Evolutionary conservation across 2,888 invertebrate genomes (phyloP).

Genomic region (Athalia rosae): DNA sequence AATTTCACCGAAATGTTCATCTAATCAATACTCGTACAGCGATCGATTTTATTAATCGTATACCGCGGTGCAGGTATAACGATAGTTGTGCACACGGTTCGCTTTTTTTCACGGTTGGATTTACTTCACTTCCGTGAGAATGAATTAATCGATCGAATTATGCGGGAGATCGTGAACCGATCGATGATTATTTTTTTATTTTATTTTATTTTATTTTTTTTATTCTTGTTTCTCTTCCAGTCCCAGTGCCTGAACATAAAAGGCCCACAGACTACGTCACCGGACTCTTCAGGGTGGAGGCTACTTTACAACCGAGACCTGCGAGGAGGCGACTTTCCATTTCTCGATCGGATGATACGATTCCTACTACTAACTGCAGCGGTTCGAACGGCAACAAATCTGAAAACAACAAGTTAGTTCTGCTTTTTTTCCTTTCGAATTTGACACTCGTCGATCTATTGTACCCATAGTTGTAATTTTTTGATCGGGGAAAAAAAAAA

Average conservation of each 20-base stretch:
- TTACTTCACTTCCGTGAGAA: too few species aligned
- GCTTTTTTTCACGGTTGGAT: too few species aligned
- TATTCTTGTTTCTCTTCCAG: constrained; percentile 68
- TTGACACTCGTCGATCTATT: not conserved
- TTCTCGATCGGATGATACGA: constrained; percentile 59
- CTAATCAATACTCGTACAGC: too few species aligned
- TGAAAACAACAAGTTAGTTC: constrained; percentile 64
- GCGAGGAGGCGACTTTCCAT: constrained; percentile 62
- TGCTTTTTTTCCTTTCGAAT: not conserved
- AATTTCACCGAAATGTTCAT: too few species aligned
- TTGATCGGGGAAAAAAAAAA: not conserved
- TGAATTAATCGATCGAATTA: too few species aligned
- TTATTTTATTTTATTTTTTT: constrained; percentile 52
- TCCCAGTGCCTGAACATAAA: constrained; percentile 81
- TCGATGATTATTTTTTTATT: constrained; percentile 50
- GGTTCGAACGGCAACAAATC: constrained; percentile 59
- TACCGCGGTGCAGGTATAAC: too few species aligned
- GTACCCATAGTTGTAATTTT: not conserved
- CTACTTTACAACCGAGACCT: constrained; percentile 75
- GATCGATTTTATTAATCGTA: too few species aligned
- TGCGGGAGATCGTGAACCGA: not conserved
- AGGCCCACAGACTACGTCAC: constrained; percentile 82
- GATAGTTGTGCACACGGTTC: too few species aligned
- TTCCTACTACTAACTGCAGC: too few species aligned
- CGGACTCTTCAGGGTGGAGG: constrained; percentile 79